Evolutionary conservation across 2,888 invertebrate species (phyloP).

Genomic region (Nomada lathburiana): DNA sequence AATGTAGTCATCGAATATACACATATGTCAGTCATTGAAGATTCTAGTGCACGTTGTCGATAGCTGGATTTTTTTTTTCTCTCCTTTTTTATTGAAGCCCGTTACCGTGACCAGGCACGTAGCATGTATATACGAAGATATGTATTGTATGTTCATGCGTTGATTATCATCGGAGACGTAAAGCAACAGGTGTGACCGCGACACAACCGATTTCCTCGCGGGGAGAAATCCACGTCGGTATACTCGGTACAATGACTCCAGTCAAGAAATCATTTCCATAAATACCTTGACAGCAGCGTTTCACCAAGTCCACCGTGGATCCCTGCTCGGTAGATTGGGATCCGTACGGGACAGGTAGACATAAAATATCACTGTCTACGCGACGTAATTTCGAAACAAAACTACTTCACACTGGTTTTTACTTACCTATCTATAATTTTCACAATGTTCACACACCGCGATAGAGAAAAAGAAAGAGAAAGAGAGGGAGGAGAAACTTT

Average conservation of each 20-base stretch:
- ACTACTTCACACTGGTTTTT: constrained; percentile 32
- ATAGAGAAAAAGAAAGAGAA: constrained; percentile 20
- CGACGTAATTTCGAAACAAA: constrained; percentile 27
- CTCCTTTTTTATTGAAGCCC: constrained; percentile 9
- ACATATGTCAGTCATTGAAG: too few species aligned
- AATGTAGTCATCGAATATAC: background rate
- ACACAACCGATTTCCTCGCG: constrained; percentile 29
- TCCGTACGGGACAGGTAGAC: constrained; percentile 42
- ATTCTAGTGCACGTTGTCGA: constrained; percentile 6
- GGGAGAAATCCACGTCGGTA: constrained; percentile 56
- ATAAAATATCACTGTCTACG: constrained; percentile 41
- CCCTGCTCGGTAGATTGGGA: constrained; percentile 34
- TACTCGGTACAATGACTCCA: constrained; percentile 61
- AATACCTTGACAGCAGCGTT: constrained; percentile 72
- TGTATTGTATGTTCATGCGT: constrained; percentile 17
- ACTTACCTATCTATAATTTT: constrained; percentile 79
- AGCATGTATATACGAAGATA: constrained; percentile 1
- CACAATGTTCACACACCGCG: constrained; percentile 61
- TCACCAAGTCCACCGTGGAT: constrained; percentile 53
- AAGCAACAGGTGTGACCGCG: constrained; percentile 68
- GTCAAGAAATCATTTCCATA: constrained; percentile 71
- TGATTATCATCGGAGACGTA: constrained; percentile 54
- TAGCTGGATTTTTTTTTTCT: constrained; percentile 27
- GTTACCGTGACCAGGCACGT: constrained; percentile 37
- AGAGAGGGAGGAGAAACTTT: constrained; percentile 43